A percentile compares a stretch with the other conserved stretches of the same genome.
Evolutionary conservation across 2,113 vertebrate species (phyloP).

Genomic region (Atractosteus spatula): DNA sequence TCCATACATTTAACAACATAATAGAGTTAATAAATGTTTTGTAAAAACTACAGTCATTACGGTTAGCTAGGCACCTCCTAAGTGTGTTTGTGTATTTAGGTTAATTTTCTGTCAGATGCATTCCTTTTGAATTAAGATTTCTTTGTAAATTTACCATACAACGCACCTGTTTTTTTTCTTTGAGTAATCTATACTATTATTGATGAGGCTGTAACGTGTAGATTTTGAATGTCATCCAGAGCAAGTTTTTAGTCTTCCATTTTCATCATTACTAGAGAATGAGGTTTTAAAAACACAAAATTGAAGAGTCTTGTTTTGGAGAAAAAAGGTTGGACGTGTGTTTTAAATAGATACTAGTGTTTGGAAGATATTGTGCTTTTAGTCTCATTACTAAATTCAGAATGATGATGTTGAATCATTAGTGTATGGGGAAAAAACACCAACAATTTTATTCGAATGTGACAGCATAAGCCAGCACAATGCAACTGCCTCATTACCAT

Average conservation of each 20-base stretch:
- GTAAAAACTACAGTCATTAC: no score
- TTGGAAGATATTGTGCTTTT: neutral
- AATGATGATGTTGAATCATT: neutral
- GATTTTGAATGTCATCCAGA: slow-evolving; percentile 40
- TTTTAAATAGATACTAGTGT: neutral
- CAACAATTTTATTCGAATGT: no score
- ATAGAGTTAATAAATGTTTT: no score
- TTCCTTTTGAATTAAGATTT: slow-evolving; percentile 51
- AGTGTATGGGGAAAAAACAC: no score
- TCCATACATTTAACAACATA: no score
- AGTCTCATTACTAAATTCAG: neutral
- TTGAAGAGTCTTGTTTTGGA: neutral
- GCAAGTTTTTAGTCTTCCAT: slow-evolving; percentile 27
- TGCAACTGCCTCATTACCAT: no score
- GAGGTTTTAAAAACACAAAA: slow-evolving; percentile 12
- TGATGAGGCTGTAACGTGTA: slow-evolving; percentile 43
- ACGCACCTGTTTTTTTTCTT: slow-evolving; percentile 17
- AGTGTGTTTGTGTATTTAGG: slow-evolving; percentile 9
- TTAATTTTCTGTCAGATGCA: slow-evolving; percentile 53
- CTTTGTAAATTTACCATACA: slow-evolving; percentile 52
- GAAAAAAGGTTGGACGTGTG: neutral
- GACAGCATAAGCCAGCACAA: no score
- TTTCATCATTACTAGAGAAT: slow-evolving; percentile 12
- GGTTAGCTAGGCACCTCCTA: neutral
- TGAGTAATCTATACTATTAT: slow-evolving; percentile 42